A percentile compares a stretch with the other conserved stretches of the same genome.
Evolutionary conservation across 2,888 invertebrate genomes (phyloP).

Genomic region (Lycophotia porphyrea): DNA sequence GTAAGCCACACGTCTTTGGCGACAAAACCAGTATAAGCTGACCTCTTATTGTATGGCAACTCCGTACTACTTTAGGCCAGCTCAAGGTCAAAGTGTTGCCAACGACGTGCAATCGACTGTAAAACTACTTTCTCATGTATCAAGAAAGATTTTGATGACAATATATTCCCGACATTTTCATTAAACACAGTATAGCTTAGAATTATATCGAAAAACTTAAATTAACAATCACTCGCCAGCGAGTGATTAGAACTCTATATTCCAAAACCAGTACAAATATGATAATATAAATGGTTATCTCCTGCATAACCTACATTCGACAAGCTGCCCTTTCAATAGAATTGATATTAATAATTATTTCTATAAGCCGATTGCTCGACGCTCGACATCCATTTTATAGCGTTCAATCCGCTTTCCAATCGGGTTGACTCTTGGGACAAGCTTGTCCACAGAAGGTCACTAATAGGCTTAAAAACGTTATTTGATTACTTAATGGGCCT

Average conservation of each 20-base stretch:
- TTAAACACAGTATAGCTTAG: neutral
- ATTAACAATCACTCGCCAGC: conserved; percentile 40
- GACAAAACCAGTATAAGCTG: neutral
- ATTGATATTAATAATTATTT: conserved; percentile 12
- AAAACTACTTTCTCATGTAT: neutral
- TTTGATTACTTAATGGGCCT: neutral
- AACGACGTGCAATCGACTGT: neutral
- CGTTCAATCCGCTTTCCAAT: conserved; percentile 14
- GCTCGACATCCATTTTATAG: neutral
- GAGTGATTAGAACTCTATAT: neutral
- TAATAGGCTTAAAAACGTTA: conserved; percentile 21
- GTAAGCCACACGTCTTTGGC: neutral
- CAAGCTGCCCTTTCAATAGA: neutral
- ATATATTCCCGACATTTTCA: conserved; percentile 1
- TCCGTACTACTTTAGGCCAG: neutral
- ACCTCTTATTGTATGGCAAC: neutral
- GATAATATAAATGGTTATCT: neutral
- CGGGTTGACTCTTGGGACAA: conserved; percentile 19
- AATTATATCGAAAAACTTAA: conserved; percentile 2
- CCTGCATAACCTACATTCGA: neutral
- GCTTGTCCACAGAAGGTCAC: neutral
- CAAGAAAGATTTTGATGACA: neutral
- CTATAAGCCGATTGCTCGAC: conserved; percentile 15
- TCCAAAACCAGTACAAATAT: neutral
- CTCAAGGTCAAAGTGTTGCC: neutral